Evolutionary conservation across 2,888 invertebrate genomes (phyloP).

Genomic region (Desoria tigrina): DNA sequence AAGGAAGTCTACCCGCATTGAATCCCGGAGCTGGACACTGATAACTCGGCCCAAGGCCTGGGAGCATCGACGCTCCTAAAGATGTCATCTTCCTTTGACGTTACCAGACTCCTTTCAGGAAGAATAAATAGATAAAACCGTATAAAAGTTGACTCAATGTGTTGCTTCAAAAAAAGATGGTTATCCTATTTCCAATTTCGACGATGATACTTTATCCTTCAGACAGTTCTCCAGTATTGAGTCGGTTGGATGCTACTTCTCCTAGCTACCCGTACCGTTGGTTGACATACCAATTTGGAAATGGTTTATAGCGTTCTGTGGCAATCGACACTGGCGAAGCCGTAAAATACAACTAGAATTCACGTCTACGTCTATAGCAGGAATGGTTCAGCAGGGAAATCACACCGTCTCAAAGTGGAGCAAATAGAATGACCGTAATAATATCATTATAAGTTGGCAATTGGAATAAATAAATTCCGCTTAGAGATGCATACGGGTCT

Average conservation of each 20-base stretch:
- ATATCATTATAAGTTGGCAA: not conserved
- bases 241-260: too few relatives aligned
- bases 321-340: too few relatives aligned
- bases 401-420: not conserved
- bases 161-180: not conserved
- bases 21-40: constrained; percentile 29
- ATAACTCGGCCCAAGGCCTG: constrained; percentile 10
- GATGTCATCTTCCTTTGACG: not conserved
- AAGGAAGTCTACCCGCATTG: constrained; percentile 9
- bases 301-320: too few relatives aligned
- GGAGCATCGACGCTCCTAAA: constrained; percentile 19
- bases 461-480: not conserved
- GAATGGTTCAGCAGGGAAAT: constrained; percentile 14
- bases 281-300: too few relatives aligned
- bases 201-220: not conserved
- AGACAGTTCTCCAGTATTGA: too few relatives aligned
- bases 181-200: not conserved
- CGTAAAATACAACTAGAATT: too few relatives aligned
- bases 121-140: too few relatives aligned
- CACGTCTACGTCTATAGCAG: too few relatives aligned
- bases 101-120: too few relatives aligned
- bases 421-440: not conserved
- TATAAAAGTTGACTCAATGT: not conserved
- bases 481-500: not conserved
- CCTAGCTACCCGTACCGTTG: too few relatives aligned